phyloP scores from a whole-genome alignment of 2,797 vertebrate genomes.

The Sarcoramphus papa region DNA sequence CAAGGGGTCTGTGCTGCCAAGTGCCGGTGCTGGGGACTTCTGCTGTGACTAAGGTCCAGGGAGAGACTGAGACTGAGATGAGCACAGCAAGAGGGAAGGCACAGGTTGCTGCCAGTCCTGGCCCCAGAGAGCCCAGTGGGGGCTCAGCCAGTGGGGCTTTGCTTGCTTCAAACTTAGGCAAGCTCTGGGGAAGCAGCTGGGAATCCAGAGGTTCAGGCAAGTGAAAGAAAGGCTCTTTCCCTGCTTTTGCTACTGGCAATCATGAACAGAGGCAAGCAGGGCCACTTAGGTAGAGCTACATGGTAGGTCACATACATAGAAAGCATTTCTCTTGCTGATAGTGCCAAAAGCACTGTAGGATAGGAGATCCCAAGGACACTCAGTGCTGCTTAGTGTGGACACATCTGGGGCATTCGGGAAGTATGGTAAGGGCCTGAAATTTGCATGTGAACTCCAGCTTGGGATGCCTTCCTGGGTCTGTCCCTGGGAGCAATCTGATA shows the following conservation, averaged over 20 bases:
- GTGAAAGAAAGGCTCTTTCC: background rate
- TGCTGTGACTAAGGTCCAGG: background rate
- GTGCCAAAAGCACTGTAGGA: background rate
- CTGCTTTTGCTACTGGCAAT: background rate
- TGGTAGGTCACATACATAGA: background rate
- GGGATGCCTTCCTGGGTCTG: background rate
- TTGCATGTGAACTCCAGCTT: background rate
- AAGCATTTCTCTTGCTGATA: background rate
- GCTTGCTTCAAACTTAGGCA: background rate
- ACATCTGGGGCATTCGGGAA: background rate
- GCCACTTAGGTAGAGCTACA: background rate
- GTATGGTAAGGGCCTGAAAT: background rate
- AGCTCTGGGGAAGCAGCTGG: background rate
- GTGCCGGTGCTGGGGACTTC: background rate
- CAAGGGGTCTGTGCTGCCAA: background rate
- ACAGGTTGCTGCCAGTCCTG: accelerated
- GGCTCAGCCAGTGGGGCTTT: background rate
- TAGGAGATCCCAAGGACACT: background rate
- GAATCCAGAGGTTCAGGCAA: background rate
- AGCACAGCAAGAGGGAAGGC: background rate
- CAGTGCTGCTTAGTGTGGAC: background rate
- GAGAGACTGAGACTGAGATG: background rate
- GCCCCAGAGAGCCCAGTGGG: background rate
- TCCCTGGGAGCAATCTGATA: background rate
- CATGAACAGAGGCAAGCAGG: background rate